A percentile compares a stretch with the other conserved stretches of the same genome.
Evolutionary conservation across 2,888 invertebrate species (phyloP).

Genomic region (Metopia argyrocephala): DNA sequence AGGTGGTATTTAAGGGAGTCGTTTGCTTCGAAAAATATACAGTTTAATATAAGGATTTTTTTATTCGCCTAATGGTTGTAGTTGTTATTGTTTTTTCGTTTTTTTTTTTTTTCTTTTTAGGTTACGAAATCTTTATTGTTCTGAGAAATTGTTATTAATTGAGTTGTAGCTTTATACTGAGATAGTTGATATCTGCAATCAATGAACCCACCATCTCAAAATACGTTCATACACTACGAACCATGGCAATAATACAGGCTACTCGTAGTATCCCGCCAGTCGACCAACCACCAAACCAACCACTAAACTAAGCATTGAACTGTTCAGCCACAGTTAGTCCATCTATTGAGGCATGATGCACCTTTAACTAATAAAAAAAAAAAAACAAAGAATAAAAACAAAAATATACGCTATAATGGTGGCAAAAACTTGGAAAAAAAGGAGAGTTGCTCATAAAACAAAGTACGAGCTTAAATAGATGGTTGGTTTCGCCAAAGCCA

Average conservation of each 20-base stretch:
- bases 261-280: background rate
- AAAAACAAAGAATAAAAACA: background rate
- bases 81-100: slow-evolving; percentile 1
- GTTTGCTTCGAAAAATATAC: background rate
- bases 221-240: slow-evolving; percentile 19
- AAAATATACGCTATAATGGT: slow-evolving; percentile 44
- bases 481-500: slow-evolving; percentile 1
- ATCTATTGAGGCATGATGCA: slow-evolving; percentile 8
- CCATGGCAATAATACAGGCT: background rate
- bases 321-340: slow-evolving; percentile 30
- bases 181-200: slow-evolving; percentile 66
- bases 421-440: slow-evolving; percentile 23
- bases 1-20: background rate
- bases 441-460: slow-evolving; percentile 47
- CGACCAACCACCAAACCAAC: background rate
- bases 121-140: slow-evolving; percentile 71
- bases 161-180: slow-evolving; percentile 71
- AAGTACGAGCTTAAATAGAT: slow-evolving; percentile 33
- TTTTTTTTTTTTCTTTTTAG: slow-evolving; percentile 23
- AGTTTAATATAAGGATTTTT: slow-evolving; percentile 29
- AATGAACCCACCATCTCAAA: slow-evolving; percentile 60
- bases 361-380: slow-evolving; percentile 28
- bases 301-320: background rate
- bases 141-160: slow-evolving; percentile 78
- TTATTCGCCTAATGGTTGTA: slow-evolving; percentile 18